Percentiles rank a stretch among this genome's conserved stretches.
Conservation (phyloP, 2,888 invertebrate species). For the Cecidostiba fungosa region DNA sequence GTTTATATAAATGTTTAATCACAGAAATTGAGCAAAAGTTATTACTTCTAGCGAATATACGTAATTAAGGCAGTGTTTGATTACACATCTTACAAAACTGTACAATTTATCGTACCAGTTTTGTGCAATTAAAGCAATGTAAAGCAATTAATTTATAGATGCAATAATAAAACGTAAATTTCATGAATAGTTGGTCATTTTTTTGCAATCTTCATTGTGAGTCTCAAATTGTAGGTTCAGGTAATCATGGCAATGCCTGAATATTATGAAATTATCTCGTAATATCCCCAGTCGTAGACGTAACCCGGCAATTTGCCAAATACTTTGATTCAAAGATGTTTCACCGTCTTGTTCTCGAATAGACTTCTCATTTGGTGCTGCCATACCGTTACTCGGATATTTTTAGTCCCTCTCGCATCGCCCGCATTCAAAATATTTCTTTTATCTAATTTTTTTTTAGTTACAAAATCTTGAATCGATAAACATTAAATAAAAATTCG, state of each 20-base stretch:
- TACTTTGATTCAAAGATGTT: conserved; percentile 21
- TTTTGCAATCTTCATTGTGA: not conserved
- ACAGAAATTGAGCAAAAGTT: not conserved
- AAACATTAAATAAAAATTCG: too few relatives aligned
- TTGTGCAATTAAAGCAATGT: conserved; percentile 5
- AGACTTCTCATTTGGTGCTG: not conserved
- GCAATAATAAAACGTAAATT: conserved; percentile 12
- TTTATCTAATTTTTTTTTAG: not conserved
- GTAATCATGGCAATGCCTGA: not conserved
- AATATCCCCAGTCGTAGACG: not conserved
- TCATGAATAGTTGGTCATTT: not conserved
- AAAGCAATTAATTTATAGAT: not conserved
- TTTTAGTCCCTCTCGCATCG: conserved; percentile 9
- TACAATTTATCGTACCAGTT: not conserved
- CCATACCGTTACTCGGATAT: not conserved
- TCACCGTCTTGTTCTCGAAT: not conserved
- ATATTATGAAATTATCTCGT: conserved; percentile 36
- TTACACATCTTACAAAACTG: not conserved
- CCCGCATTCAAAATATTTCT: not conserved
- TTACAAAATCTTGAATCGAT: too few relatives aligned
- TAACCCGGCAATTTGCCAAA: not conserved
- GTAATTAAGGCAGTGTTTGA: not conserved
- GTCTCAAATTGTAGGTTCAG: too few relatives aligned
- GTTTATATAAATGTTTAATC: conserved; percentile 8
- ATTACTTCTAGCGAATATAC: conserved; percentile 7